Percentiles rank a stretch among this genome's conserved stretches.
Conservation (phyloP, 2,888 invertebrate species). For the Matsumyia berberina region DNA sequence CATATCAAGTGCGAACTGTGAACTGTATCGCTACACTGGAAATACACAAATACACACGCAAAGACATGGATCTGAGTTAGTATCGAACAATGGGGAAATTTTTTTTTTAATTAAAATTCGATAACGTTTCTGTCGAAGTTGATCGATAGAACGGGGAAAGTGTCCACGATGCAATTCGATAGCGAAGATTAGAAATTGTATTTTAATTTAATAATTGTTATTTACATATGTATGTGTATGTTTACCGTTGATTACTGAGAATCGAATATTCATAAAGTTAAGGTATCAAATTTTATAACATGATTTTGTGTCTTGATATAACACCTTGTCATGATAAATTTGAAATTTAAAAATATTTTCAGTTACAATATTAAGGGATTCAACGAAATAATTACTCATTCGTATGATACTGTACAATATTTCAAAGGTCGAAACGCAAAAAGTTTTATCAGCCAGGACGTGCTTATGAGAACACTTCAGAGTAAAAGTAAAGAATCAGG, state of each 20-base stretch:
- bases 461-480: no score
- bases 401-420: no score
- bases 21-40: constrained; percentile 41
- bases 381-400: no score
- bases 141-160: neutral
- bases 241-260: neutral
- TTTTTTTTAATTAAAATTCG: constrained; percentile 43
- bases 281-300: no score
- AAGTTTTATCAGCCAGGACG: neutral
- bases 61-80: constrained; percentile 11
- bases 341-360: no score
- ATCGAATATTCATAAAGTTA: no score
- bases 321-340: no score
- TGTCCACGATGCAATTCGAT: constrained; percentile 14
- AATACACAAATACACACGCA: neutral
- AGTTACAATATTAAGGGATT: no score
- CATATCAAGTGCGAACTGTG: constrained; percentile 51
- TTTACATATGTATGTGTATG: neutral
- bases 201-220: constrained; percentile 4
- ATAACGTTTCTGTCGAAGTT: constrained; percentile 13
- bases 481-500: no score
- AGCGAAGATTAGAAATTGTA: constrained; percentile 7
- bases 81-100: constrained; percentile 33
- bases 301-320: no score
- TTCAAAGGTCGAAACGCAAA: no score